Evolutionary conservation across 2,797 vertebrate species (phyloP).

Genomic region (Numenius phaeopus): DNA sequence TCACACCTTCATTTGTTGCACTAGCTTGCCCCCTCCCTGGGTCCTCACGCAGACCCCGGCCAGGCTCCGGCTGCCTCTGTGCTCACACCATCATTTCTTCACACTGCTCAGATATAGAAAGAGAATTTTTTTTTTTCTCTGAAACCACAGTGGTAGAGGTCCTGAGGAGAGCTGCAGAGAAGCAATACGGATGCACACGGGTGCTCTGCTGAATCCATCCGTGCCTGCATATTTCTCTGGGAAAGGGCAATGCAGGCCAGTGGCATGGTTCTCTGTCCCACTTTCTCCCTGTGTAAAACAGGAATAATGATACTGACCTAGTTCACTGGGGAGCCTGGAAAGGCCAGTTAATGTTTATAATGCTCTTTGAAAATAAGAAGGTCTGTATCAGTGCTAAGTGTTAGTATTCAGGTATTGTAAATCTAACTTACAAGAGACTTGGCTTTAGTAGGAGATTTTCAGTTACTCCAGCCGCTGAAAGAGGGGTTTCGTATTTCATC

Average conservation of each 20-base stretch:
- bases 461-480: not conserved
- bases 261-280: slow-evolving; percentile 23
- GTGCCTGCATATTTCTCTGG: not conserved
- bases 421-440: slow-evolving; percentile 25
- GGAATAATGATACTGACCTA: slow-evolving; percentile 46
- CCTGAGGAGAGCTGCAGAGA: not conserved
- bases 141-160: not conserved
- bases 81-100: not conserved
- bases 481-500: not conserved
- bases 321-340: slow-evolving; percentile 32
- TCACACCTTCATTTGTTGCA: not conserved
- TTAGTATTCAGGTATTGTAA: slow-evolving; percentile 40
- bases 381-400: not conserved
- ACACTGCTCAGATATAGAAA: not conserved
- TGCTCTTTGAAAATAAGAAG: slow-evolving; percentile 29
- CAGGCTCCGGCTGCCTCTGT: not conserved
- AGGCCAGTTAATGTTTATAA: slow-evolving; percentile 25
- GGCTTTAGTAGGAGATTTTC: not conserved
- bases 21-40: not conserved
- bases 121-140: not conserved
- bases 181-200: accelerated
- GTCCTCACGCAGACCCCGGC: not conserved
- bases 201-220: not conserved
- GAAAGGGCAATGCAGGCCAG: not conserved
- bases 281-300: slow-evolving; percentile 26